phyloP scores from a whole-genome alignment of 2,888 invertebrate species.

The Caenorhabditis becei region DNA sequence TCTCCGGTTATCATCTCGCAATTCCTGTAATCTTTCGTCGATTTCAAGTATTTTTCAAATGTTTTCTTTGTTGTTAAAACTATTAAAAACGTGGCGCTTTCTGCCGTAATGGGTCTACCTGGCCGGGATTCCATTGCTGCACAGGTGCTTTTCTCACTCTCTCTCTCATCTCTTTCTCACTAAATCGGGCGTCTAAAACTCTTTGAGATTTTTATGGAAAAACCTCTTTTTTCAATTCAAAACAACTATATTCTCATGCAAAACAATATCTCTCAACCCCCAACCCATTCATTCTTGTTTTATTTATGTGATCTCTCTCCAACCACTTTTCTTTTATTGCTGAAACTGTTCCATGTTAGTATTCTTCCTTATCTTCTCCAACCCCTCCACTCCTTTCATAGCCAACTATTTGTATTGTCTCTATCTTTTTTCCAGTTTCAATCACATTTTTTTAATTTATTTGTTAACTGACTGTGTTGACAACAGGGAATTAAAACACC shows the following conservation, averaged over 20 bases:
- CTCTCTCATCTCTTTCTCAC: constrained; percentile 1
- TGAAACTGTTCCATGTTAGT: constrained; percentile 8
- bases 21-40: constrained; percentile 1
- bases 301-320: constrained; percentile 61
- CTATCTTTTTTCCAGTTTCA: neutral
- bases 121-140: constrained; percentile 43
- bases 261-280: neutral
- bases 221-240: constrained; percentile 1
- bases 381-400: neutral
- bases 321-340: constrained; percentile 1
- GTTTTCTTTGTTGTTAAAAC: neutral
- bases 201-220: neutral
- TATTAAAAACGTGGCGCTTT: neutral
- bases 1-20: constrained; percentile 8
- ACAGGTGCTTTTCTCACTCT: constrained; percentile 15
- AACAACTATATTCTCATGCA: neutral
- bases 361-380: neutral
- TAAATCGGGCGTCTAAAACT: neutral
- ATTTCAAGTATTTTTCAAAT: neutral
- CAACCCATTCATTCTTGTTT: constrained; percentile 53
- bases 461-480: neutral
- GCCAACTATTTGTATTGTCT: too few relatives aligned
- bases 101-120: constrained; percentile 46
- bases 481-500: neutral
- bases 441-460: neutral